These are phyloP conservation scores for Macrosteles quadrilineatus DNA, from an alignment of 1,140 invertebrate species.

Conservation along the genomic window DNA sequence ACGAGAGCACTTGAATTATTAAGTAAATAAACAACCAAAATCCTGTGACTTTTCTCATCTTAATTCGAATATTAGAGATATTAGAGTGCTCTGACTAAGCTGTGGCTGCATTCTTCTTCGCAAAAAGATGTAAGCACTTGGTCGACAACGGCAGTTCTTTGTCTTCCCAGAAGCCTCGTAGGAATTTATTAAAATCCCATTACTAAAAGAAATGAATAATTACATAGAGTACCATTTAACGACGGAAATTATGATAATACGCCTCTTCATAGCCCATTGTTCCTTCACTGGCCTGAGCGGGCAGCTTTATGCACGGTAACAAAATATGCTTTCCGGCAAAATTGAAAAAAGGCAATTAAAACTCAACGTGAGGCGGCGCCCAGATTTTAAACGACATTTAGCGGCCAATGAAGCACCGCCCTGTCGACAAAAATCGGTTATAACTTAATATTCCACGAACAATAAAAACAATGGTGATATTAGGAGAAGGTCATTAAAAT, in stretches of 20 bases:
- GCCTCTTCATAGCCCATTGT: not conserved
- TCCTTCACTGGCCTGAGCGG: not conserved
- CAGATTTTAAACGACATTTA: not conserved
- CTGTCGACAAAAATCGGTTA: not conserved
- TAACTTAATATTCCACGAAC: not conserved
- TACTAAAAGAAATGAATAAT: not conserved
- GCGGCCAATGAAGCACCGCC: not conserved
- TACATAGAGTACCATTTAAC: not conserved
- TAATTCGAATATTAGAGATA: too few species aligned
- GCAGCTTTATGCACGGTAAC: not conserved
- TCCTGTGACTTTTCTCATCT: too few species aligned
- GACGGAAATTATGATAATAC: not conserved
- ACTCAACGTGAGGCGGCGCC: not conserved
- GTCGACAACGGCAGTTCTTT: too few species aligned
- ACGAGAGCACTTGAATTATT: too few species aligned
- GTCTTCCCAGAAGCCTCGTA: too few species aligned
- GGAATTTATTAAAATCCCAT: not conserved
- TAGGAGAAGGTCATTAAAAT: slow-evolving; percentile 1
- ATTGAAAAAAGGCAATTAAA: slow-evolving; percentile 1
- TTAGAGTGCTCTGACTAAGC: too few species aligned
- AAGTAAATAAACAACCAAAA: too few species aligned
- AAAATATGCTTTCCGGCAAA: not conserved
- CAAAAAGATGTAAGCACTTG: too few species aligned
- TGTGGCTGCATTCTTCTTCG: too few species aligned
- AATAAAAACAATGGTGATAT: not conserved